These are phyloP conservation scores for rabbit (Oryctolagus cuniculus) DNA, from an alignment of 2,113 vertebrate genomes.

Conservation along the genomic window DNA sequence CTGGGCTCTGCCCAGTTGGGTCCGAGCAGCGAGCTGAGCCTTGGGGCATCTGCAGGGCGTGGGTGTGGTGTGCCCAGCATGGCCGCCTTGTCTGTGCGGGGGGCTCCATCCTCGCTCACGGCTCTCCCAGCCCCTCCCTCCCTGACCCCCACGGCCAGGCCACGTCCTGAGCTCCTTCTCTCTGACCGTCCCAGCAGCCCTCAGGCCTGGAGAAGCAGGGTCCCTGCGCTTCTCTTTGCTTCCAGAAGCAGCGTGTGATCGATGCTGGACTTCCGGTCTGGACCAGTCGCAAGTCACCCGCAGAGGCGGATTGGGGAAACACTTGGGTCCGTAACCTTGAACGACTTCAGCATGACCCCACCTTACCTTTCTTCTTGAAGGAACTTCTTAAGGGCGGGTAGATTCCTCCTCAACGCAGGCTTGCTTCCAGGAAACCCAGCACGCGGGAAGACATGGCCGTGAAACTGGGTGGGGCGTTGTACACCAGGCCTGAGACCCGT, in stretches of 20 bases:
- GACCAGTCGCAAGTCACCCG: not conserved
- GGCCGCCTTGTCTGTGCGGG: too few species aligned
- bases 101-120: too few species aligned
- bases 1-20: not conserved
- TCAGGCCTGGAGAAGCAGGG: not conserved
- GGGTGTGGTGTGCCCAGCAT: too few species aligned
- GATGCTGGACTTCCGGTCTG: not conserved
- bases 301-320: not conserved
- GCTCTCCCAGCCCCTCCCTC: too few species aligned
- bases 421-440: not conserved
- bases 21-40: not conserved
- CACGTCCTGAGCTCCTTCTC: rapidly evolving
- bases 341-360: rapidly evolving
- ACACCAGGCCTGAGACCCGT: not conserved
- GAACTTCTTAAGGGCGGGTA: not conserved
- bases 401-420: not conserved
- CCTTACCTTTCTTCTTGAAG: not conserved
- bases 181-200: rapidly evolving
- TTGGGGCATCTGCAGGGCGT: not conserved
- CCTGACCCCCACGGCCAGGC: not conserved
- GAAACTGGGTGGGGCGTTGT: not conserved
- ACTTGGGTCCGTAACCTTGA: too few species aligned
- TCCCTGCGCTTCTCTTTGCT: not conserved
- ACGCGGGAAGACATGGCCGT: not conserved
- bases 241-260: not conserved